phyloP scores from a whole-genome alignment of 2,113 vertebrate genomes.

The Arothron firmamentum region DNA sequence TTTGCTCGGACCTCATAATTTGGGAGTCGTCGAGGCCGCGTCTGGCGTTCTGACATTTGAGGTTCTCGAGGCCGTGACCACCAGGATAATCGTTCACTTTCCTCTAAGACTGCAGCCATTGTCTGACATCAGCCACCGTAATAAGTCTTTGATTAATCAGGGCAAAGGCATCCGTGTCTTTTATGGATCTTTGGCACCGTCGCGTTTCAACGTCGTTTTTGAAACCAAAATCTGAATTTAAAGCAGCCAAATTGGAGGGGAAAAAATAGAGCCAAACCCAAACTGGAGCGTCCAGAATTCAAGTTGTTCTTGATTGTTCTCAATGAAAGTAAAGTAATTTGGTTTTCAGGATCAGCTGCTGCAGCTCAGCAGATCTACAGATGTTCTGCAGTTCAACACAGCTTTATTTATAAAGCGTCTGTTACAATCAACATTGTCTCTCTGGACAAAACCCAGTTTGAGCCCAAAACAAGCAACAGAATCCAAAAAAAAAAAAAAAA shows the following conservation, averaged over 20 bases:
- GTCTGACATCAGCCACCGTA: conserved; percentile 41
- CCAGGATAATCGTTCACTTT: conserved; percentile 37
- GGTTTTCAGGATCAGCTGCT: too few species aligned
- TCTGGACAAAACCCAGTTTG: too few species aligned
- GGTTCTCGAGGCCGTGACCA: conserved; percentile 35
- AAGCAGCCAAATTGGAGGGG: background rate
- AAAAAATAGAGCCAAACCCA: conserved; percentile 6
- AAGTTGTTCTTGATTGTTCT: conserved; percentile 13
- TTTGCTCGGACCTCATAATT: conserved; percentile 43
- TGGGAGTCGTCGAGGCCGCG: conserved; percentile 27
- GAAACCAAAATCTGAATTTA: conserved; percentile 10
- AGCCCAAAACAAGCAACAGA: too few species aligned
- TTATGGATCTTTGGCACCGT: conserved; percentile 51
- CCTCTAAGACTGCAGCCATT: conserved; percentile 40
- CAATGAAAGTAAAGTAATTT: conserved; percentile 25
- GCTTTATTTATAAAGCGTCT: too few species aligned
- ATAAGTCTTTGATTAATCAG: conserved; percentile 27
- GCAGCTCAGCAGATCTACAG: too few species aligned
- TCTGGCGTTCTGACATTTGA: conserved; percentile 39
- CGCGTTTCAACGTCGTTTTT: conserved; percentile 46
- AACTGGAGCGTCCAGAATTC: conserved; percentile 23
- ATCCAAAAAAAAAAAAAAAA: too few species aligned
- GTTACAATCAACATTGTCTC: too few species aligned
- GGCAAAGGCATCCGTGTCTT: conserved; percentile 40
- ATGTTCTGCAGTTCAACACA: too few species aligned